Conservation (phyloP, 2,113 vertebrate genomes). For the Philantomba maxwellii region DNA sequence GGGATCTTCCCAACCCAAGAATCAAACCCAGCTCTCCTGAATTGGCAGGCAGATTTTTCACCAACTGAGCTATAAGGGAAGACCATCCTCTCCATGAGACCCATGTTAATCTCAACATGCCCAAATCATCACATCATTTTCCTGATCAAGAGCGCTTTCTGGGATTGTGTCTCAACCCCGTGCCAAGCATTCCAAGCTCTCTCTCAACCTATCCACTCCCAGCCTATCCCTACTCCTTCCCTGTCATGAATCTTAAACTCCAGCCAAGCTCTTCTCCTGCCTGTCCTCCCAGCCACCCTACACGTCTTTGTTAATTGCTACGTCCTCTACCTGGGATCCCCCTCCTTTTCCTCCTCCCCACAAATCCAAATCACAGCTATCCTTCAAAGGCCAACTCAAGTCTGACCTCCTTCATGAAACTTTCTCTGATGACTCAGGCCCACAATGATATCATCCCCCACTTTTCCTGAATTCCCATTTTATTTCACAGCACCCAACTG, state of each 20-base stretch:
- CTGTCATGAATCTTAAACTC: not conserved
- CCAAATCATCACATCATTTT: not conserved
- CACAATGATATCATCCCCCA: not conserved
- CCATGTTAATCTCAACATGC: not conserved
- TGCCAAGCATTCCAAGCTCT: not conserved
- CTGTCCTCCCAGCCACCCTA: not conserved
- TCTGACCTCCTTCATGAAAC: not conserved
- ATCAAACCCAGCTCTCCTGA: not conserved
- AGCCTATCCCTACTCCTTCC: not conserved
- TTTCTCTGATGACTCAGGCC: not conserved
- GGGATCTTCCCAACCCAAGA: not conserved
- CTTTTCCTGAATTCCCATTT: not conserved
- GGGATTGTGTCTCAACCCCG: not conserved
- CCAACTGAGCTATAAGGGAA: not conserved
- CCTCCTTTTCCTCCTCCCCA: not conserved
- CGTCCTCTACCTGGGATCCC: not conserved
- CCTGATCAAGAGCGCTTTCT: not conserved
- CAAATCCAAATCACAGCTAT: not conserved
- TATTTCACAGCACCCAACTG: not conserved
- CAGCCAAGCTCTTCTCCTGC: not conserved
- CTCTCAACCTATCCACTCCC: not conserved
- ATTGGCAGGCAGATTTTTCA: not conserved
- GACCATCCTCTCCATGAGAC: not conserved
- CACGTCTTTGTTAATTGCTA: not conserved
- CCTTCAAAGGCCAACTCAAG: not conserved